phyloP scores from a whole-genome alignment of 2,888 invertebrate species.

The Heliconius ethilla region DNA sequence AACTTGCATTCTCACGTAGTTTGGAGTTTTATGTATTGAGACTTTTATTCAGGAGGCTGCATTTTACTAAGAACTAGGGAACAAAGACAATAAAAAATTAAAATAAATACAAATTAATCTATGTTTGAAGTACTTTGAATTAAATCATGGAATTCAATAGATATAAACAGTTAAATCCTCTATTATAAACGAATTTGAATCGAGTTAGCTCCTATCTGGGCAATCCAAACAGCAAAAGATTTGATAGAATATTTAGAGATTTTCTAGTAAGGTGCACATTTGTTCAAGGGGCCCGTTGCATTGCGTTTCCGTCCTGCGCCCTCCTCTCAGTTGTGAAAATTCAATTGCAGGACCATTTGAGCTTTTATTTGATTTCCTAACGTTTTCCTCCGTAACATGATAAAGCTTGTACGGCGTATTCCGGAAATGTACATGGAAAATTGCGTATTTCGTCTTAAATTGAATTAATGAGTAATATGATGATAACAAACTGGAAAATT shows the following conservation, averaged over 20 bases:
- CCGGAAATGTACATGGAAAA: slow-evolving; percentile 13
- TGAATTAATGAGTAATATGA: background rate
- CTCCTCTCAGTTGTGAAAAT: slow-evolving; percentile 36
- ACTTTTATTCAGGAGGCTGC: too few relatives aligned
- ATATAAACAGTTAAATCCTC: background rate
- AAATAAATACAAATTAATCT: background rate
- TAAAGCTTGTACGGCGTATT: slow-evolving; percentile 22
- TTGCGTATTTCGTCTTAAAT: background rate
- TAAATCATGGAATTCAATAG: background rate
- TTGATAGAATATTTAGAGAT: slow-evolving; percentile 10
- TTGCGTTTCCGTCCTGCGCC: slow-evolving; percentile 30
- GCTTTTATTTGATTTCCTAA: slow-evolving; percentile 38
- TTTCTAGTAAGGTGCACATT: slow-evolving; percentile 11
- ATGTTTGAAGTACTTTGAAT: background rate
- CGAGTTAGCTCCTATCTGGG: background rate
- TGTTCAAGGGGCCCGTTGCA: slow-evolving; percentile 30
- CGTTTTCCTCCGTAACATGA: slow-evolving; percentile 33
- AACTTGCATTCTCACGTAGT: background rate
- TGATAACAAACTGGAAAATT: background rate
- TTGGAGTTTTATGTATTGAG: background rate
- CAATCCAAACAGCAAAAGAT: slow-evolving; percentile 4
- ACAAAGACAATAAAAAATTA: background rate
- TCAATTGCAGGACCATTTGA: slow-evolving; percentile 42
- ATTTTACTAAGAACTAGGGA: too few relatives aligned
- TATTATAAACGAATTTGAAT: background rate